phyloP scores from a whole-genome alignment of 1,140 invertebrate genomes.

The Homarus americanus region DNA sequence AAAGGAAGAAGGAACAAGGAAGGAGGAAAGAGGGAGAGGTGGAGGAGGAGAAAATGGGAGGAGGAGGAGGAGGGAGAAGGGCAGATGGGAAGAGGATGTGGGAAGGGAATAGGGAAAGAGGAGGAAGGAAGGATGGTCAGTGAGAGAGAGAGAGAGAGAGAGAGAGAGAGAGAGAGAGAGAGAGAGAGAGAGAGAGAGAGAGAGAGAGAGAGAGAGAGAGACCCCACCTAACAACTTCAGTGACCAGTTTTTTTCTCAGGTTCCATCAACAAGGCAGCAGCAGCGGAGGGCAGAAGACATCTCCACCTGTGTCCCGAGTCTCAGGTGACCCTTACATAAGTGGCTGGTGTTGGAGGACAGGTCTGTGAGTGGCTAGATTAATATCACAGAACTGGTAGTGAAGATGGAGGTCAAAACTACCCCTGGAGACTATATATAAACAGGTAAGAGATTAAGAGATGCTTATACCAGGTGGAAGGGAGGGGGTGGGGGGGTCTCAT shows the following conservation, averaged over 20 bases:
- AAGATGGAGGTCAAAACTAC: no score
- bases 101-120: background rate
- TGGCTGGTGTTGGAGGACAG: background rate
- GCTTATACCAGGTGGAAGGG: no score
- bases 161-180: background rate
- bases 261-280: background rate
- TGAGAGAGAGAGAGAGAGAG: no score
- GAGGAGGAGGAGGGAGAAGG: background rate
- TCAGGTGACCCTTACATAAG: background rate
- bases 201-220: slow-evolving; percentile 36
- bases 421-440: no score
- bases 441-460: no score
- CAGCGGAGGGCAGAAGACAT: no score
- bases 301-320: background rate
- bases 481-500: no score
- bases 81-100: no score
- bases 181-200: slow-evolving; percentile 31
- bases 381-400: no score
- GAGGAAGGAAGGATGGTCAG: background rate
- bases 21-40: background rate
- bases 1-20: background rate
- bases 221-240: no score
- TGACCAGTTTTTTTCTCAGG: background rate
- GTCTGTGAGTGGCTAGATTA: slow-evolving; percentile 5
- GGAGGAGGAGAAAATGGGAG: background rate